Evolutionary conservation across 2,797 vertebrate species (phyloP).

Genomic region (Catharus ustulatus): DNA sequence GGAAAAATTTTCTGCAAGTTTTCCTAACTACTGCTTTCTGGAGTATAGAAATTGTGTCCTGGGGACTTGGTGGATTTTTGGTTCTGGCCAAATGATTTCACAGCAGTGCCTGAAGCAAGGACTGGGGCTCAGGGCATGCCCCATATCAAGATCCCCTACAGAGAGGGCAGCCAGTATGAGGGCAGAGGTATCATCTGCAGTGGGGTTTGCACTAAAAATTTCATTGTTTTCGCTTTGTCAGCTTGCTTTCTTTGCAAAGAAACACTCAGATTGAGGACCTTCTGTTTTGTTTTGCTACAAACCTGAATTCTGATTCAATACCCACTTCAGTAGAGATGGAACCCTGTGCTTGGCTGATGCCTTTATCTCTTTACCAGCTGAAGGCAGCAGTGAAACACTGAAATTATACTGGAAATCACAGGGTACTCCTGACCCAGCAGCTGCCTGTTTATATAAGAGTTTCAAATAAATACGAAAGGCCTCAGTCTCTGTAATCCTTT

Average conservation of each 20-base stretch:
- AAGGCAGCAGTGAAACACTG: background rate
- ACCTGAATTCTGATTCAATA: background rate
- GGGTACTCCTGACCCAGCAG: background rate
- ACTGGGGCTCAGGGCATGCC: rapidly evolving
- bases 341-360: background rate
- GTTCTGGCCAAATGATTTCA: background rate
- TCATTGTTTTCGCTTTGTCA: background rate
- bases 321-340: background rate
- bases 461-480: background rate
- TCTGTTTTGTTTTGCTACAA: background rate
- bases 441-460: background rate
- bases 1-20: rapidly evolving
- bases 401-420: background rate
- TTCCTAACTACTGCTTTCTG: background rate
- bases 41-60: background rate
- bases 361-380: background rate
- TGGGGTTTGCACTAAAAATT: rapidly evolving
- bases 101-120: background rate
- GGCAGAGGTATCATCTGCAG: background rate
- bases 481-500: background rate
- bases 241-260: background rate
- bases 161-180: rapidly evolving
- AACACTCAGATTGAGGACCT: background rate
- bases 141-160: background rate
- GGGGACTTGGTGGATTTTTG: background rate